Base-by-base conservation (phyloP, 2,888 invertebrate species). In the Drosophila formosana region DNA sequence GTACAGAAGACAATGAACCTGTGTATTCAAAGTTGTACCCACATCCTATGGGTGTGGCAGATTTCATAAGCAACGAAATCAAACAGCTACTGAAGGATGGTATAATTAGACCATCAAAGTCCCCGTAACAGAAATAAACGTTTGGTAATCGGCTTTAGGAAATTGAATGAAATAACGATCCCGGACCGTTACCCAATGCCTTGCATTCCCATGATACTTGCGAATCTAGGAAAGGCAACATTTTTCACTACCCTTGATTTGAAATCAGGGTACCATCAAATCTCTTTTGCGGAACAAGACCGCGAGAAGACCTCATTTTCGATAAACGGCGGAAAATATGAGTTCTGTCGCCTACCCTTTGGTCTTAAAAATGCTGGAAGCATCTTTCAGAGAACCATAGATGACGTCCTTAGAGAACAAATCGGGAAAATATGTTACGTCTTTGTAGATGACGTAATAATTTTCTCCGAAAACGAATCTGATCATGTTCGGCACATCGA, bases 11-110 rank as follows among this genome's bases (percentile, higher is more conserved):
- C 6, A 5, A 28, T 6, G 28, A 28, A 28, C 28, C 28, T 4
- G 6, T 28, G 1, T 28, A 28, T 5, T 26, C 26, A 26, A 28
- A 5, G 6, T 5, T 28, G 6, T 28, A 49, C 49, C 32, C 32
- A 8, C 11, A 49, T 4, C 49, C 37, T 3, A 51, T 25, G 34
- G 51, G 34, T 9, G 51, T 51, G n/a, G 32, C 37, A 23, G 37
- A 51, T 37, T 51, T 51, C 23, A 25, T 37, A 6, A 51, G 18
- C 34, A 7, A 5, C 18, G 51, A 51, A 37, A 51, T 23, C 5
- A 3, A 34, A 5, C 9, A 23, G 4, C 23, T 50, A 11, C 25
- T 51, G 6, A 34, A 51, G n/a, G 34, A n/a, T 37, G 49, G 30
- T 9, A 32, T 49, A 30, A 49, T 49, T 7, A 13, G 30, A 18